phyloP scores from a whole-genome alignment of 2,113 vertebrate genomes.

The Manacus vitellinus region DNA sequence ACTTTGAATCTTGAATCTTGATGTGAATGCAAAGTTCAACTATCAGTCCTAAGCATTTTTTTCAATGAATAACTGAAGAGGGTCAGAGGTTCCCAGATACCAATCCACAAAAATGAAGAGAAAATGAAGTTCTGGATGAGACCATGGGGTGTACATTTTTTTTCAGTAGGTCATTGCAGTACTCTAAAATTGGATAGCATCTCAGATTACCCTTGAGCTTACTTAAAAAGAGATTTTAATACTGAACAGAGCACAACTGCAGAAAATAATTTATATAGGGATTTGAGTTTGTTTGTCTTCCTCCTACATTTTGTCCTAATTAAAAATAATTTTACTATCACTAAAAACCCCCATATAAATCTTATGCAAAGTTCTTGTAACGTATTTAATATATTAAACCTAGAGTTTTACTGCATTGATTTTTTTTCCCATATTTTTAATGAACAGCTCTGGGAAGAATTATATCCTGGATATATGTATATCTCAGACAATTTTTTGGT shows the following conservation, averaged over 20 bases:
- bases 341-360: not conserved
- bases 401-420: not conserved
- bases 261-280: constrained; percentile 18
- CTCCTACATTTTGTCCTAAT: constrained; percentile 29
- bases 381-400: not conserved
- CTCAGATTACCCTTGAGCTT: not conserved
- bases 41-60: not conserved
- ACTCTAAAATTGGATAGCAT: not conserved
- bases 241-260: not conserved
- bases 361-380: not conserved
- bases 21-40: not conserved
- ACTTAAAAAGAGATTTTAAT: not conserved
- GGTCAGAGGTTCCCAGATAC: not conserved
- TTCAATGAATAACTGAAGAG: not conserved
- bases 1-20: not conserved
- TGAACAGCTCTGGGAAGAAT: not conserved
- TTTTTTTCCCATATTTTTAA: not conserved
- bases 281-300: not conserved
- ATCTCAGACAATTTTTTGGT: not conserved
- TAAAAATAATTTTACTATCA: not conserved
- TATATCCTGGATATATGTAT: not conserved
- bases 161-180: not conserved
- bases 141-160: not conserved
- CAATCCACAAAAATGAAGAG: not conserved
- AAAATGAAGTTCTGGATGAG: not conserved